A percentile compares a stretch with the other conserved stretches of the same genome.
These are phyloP conservation scores for Tachystola acroxantha DNA, from an alignment of 2,888 invertebrate species.

Conservation along the genomic window DNA sequence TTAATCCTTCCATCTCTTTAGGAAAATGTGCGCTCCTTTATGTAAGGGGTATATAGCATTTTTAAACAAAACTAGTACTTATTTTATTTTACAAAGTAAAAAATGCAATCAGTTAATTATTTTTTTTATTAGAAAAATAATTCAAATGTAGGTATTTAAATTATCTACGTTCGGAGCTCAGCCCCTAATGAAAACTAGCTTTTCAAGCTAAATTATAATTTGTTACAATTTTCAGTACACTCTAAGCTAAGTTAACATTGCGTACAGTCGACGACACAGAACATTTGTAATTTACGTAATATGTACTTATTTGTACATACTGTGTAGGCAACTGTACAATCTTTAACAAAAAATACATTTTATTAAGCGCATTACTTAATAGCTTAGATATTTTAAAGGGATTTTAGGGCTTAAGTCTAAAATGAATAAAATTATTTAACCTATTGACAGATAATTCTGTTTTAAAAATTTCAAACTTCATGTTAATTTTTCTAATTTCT, in stretches of 20 bases:
- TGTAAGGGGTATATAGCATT: too few species aligned
- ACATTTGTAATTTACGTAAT: too few species aligned
- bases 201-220: slow-evolving; percentile 47
- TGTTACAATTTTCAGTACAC: slow-evolving; percentile 1
- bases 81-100: too few species aligned
- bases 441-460: too few species aligned
- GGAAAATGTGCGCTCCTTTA: too few species aligned
- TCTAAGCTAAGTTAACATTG: slow-evolving; percentile 1
- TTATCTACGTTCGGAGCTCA: slow-evolving; percentile 56
- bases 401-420: slow-evolving; percentile 6
- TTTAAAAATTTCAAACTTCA: not conserved
- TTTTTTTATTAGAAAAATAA: slow-evolving; percentile 76
- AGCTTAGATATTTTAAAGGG: not conserved
- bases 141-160: slow-evolving; percentile 63
- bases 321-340: not conserved
- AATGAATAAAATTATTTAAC: slow-evolving; percentile 2
- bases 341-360: slow-evolving; percentile 1
- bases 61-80: too few species aligned
- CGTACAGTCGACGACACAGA: slow-evolving; percentile 2
- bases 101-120: too few species aligned
- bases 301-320: not conserved
- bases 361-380: slow-evolving; percentile 1
- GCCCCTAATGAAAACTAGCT: slow-evolving; percentile 60
- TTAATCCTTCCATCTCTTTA: too few species aligned
- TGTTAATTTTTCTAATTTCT: not conserved